A percentile compares a stretch with the other conserved stretches of the same genome.
These are phyloP conservation scores for Belonocnema kinseyi DNA, from an alignment of 1,140 invertebrate species.

Conservation along the genomic window DNA sequence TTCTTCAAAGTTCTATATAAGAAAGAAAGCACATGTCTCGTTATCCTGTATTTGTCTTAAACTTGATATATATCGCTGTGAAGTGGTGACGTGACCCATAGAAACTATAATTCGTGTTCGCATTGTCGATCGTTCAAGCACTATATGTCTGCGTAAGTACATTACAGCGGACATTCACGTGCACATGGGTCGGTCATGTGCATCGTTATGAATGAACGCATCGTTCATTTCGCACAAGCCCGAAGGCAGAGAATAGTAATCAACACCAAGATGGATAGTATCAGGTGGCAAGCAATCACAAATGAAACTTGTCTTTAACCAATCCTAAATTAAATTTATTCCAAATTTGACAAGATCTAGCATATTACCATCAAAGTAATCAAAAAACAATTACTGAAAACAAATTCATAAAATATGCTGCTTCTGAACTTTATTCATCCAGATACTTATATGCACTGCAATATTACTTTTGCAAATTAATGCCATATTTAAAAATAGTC, in stretches of 20 bases:
- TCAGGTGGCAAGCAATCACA: constrained; percentile 64
- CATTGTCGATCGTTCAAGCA: constrained; percentile 23
- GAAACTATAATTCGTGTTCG: neutral
- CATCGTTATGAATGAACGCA: constrained; percentile 66
- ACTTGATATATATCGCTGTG: neutral
- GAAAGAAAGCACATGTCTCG: neutral
- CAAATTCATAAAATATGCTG: too few species aligned
- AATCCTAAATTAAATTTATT: constrained; percentile 32
- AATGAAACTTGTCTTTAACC: constrained; percentile 48
- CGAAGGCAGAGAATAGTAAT: constrained; percentile 63
- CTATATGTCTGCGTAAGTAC: constrained; percentile 33
- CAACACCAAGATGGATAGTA: constrained; percentile 62
- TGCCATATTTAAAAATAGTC: too few species aligned
- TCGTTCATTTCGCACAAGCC: constrained; percentile 58
- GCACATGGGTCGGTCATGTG: constrained; percentile 45
- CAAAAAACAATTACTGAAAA: too few species aligned
- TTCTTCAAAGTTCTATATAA: too few species aligned
- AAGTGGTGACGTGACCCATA: constrained; percentile 7
- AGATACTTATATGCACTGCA: too few species aligned
- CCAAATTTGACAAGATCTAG: too few species aligned
- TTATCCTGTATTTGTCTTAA: neutral
- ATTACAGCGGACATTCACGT: constrained; percentile 43
- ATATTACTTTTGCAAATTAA: too few species aligned
- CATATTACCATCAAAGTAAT: too few species aligned
- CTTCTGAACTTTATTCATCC: too few species aligned